Conservation (phyloP, 2,113 vertebrate genomes). For the Arvicanthis niloticus region DNA sequence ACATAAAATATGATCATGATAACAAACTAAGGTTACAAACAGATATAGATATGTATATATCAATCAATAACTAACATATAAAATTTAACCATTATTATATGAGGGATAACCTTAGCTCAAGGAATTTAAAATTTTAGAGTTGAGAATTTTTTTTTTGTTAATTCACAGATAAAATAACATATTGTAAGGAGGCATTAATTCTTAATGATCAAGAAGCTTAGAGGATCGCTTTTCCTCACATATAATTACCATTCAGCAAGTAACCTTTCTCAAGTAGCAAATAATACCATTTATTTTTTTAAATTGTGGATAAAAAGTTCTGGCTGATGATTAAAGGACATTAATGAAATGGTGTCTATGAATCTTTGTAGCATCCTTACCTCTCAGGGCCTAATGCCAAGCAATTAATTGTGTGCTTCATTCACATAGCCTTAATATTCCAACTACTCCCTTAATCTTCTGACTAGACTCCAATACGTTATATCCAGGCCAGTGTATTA, state of each 20-base stretch:
- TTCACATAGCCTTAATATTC: background rate
- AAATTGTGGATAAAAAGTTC: background rate
- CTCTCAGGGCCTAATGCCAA: background rate
- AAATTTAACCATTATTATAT: background rate
- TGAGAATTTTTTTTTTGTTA: background rate
- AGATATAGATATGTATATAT: background rate
- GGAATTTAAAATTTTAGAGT: background rate
- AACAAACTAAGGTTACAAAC: background rate
- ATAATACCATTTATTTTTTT: background rate
- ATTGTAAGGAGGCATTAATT: background rate
- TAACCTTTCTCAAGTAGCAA: background rate
- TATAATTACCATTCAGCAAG: background rate
- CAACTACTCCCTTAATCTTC: background rate
- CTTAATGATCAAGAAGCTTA: background rate
- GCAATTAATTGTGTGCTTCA: background rate
- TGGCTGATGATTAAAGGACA: background rate
- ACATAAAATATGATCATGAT: background rate
- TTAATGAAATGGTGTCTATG: background rate
- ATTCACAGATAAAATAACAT: background rate
- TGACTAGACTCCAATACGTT: background rate
- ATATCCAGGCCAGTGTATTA: background rate
- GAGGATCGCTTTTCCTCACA: background rate
- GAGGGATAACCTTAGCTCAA: background rate
- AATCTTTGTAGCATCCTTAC: background rate
- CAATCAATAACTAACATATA: background rate